Conservation (phyloP, 2,113 vertebrate genomes). For the Ornithorhynchus anatinus region DNA sequence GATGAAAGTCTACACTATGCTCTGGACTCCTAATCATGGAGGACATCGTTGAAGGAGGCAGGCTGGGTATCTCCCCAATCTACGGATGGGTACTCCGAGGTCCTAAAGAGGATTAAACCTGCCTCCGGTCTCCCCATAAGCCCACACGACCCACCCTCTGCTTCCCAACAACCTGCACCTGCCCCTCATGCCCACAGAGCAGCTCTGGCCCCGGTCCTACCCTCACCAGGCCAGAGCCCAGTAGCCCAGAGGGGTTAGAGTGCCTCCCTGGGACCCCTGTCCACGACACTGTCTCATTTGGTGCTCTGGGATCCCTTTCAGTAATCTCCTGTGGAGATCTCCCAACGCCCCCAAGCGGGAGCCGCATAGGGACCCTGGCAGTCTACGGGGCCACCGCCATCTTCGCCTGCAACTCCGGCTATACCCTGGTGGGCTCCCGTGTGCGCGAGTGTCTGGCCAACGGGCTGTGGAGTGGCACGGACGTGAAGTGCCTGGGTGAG, state of each 20-base stretch:
- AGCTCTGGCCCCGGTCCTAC: background rate
- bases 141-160: too few species aligned
- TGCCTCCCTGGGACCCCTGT: accelerated
- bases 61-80: too few species aligned
- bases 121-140: too few species aligned
- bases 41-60: too few species aligned
- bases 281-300: accelerated
- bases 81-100: too few species aligned
- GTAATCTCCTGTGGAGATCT: conserved; percentile 96
- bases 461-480: conserved; percentile 94
- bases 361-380: conserved; percentile 93
- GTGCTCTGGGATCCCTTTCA: conserved; percentile 45
- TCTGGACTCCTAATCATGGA: too few species aligned
- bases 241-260: accelerated
- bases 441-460: conserved; percentile 97
- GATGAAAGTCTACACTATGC: too few species aligned
- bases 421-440: conserved; percentile 92
- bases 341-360: conserved; percentile 88
- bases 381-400: conserved; percentile 92
- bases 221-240: background rate
- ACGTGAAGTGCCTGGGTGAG: conserved; percentile 92
- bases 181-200: too few species aligned
- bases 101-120: too few species aligned
- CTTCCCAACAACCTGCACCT: too few species aligned
- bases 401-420: conserved; percentile 97